Percentiles rank a stretch among this genome's conserved stretches.
Conservation (phyloP, 2,797 vertebrate genomes). For the Centropyge bicolor region DNA sequence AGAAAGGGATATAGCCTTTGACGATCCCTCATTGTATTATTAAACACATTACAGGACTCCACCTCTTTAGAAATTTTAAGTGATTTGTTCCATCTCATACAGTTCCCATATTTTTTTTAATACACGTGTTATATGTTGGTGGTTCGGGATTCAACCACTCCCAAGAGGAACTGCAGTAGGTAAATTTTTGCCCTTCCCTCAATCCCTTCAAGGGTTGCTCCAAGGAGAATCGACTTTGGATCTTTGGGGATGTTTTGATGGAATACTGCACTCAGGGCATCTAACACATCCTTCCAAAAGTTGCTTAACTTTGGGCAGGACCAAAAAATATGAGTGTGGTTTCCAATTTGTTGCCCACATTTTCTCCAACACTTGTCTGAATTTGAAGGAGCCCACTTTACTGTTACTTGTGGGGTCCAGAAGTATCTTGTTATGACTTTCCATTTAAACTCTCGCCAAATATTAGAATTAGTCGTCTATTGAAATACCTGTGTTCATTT, state of each 20-base stretch:
- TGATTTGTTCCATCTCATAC: too few relatives aligned
- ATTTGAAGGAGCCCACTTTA: not conserved
- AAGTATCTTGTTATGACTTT: not conserved
- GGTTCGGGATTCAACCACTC: not conserved
- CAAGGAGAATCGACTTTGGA: too few relatives aligned
- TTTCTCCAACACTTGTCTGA: not conserved
- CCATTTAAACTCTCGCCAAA: not conserved
- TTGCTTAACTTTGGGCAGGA: not conserved
- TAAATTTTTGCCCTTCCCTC: too few relatives aligned
- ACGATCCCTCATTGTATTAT: too few relatives aligned
- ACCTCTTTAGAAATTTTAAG: too few relatives aligned
- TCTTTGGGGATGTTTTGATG: too few relatives aligned
- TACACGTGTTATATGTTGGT: not conserved
- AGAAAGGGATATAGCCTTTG: too few relatives aligned
- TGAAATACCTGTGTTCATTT: not conserved
- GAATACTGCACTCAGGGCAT: too few relatives aligned
- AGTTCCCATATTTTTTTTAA: not conserved
- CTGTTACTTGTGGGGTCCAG: not conserved
- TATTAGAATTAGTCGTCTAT: not conserved
- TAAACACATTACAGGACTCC: too few relatives aligned
- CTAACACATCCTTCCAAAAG: not conserved
- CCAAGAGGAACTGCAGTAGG: not conserved
- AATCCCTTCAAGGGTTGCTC: too few relatives aligned
- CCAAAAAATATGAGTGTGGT: not conserved
- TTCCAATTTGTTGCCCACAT: not conserved